Base-by-base conservation (phyloP, 2,797 vertebrate species). In the Distichodus sexfasciatus region DNA sequence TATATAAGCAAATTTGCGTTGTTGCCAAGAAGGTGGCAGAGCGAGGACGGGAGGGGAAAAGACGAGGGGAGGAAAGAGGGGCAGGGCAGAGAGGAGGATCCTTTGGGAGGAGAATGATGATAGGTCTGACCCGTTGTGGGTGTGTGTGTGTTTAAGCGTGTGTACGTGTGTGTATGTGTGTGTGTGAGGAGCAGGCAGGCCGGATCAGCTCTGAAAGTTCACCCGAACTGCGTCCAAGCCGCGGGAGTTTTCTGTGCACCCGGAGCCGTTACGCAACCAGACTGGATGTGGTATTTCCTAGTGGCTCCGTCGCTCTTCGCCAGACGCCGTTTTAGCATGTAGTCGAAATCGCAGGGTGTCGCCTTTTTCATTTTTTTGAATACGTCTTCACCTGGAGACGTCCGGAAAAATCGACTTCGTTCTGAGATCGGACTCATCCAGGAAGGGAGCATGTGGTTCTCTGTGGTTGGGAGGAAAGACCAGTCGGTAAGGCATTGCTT, bases 381-480 rank as follows among this genome's bases (percentile, higher is more conserved):
- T 55, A 38, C 7, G 2, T 4, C 51, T 58, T 28, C 43, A 59
- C 54, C 53, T 43, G 26, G 46, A 6, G 50, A 41, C 14, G n/a
- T n/a, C n/a, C n/a, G n/a, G n/a, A n/a, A n/a, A n/a, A n/a, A 1
- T 59, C 65, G 7, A n/a, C n/a, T 14, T 59, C 17, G 33, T 57
- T 51, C 6, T 33, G 24, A 38, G 63, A 11, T n/a, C 62, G 21
- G 2, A 51, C 40, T 44, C 71, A 65, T 15, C 36, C 79, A 75
- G 76, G 69, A 44, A 55, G 4, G 17, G 36, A 12, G 76, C 82
- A 94, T 97, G 95, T 97, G 96, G 96, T 94, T 98, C 91, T 98
- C 95, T 73, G 95, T 98, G 81, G 94, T 98, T 79, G 96, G 96
- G 83, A 92, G 87, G 86, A 91, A 77, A 81, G 92, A 91, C 76